phyloP scores from a whole-genome alignment of 2,888 invertebrate genomes.

The Hololepta plana region DNA sequence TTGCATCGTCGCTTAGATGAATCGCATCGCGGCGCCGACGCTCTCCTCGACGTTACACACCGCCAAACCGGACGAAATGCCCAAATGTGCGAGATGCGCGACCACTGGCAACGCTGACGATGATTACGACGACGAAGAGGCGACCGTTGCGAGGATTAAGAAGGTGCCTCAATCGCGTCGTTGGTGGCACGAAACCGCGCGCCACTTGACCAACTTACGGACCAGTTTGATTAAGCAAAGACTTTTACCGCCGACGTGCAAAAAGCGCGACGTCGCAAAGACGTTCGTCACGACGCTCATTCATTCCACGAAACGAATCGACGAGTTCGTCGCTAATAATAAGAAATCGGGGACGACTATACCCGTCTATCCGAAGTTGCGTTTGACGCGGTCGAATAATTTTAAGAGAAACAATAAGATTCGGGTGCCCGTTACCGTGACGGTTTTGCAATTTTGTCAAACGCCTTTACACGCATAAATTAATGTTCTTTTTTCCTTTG shows the following conservation, averaged over 20 bases:
- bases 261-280: conserved; percentile 12
- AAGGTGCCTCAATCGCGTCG: conserved; percentile 17
- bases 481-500: too few species aligned
- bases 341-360: conserved; percentile 14
- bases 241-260: conserved; percentile 15
- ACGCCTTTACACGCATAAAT: too few species aligned
- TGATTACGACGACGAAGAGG: conserved; percentile 7
- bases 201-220: conserved; percentile 20
- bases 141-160: conserved; percentile 9
- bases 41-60: conserved; percentile 40
- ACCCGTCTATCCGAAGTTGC: conserved; percentile 23
- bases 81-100: conserved; percentile 11
- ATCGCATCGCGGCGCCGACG: conserved; percentile 47
- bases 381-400: conserved; percentile 27
- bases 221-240: conserved; percentile 20
- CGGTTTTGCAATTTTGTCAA: conserved; percentile 17
- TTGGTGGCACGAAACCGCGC: conserved; percentile 25
- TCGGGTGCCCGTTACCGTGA: conserved; percentile 20
- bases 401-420: conserved; percentile 20
- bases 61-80: too few species aligned
- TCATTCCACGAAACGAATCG: conserved; percentile 14
- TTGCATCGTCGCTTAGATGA: conserved; percentile 33
- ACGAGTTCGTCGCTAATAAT: conserved; percentile 20
- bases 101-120: conserved; percentile 9
- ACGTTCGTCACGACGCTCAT: conserved; percentile 13